Evolutionary conservation across 2,797 vertebrate species (phyloP).

Genomic region (Avahi laniger): DNA sequence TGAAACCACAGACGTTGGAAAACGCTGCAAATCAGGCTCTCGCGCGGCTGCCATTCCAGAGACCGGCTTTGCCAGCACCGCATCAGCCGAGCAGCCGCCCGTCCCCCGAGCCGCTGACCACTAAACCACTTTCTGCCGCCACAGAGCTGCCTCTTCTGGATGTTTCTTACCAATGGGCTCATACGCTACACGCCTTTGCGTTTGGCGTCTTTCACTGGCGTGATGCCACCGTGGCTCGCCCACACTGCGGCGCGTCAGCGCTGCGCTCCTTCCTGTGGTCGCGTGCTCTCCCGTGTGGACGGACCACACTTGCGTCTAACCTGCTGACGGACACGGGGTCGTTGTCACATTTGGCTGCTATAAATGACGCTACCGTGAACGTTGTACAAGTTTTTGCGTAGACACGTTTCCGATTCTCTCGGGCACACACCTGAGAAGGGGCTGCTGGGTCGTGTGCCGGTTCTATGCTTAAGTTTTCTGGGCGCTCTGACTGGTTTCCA

Average conservation of each 20-base stretch:
- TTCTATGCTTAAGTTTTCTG: no score
- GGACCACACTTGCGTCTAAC: no score
- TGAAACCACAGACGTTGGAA: neutral
- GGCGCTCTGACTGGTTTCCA: no score
- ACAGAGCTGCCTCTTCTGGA: neutral
- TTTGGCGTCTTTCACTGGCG: no score
- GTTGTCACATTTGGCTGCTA: no score
- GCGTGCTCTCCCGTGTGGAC: no score
- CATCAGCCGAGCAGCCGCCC: rapidly evolving
- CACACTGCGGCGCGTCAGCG: rapidly evolving
- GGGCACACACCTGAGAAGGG: neutral
- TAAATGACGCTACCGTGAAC: no score
- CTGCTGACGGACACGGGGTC: no score
- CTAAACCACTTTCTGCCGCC: neutral
- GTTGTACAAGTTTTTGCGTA: neutral
- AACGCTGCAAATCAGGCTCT: rapidly evolving
- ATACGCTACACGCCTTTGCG: rapidly evolving
- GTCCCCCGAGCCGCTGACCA: neutral
- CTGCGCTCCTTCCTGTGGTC: neutral
- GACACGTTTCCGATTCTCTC: neutral
- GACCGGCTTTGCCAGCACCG: neutral
- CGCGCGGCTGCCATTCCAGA: neutral
- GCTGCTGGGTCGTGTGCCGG: neutral
- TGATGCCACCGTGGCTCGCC: rapidly evolving
- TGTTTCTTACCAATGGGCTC: neutral